Base-by-base conservation (phyloP, 2,888 invertebrate species). In the Synergus umbraculus region DNA sequence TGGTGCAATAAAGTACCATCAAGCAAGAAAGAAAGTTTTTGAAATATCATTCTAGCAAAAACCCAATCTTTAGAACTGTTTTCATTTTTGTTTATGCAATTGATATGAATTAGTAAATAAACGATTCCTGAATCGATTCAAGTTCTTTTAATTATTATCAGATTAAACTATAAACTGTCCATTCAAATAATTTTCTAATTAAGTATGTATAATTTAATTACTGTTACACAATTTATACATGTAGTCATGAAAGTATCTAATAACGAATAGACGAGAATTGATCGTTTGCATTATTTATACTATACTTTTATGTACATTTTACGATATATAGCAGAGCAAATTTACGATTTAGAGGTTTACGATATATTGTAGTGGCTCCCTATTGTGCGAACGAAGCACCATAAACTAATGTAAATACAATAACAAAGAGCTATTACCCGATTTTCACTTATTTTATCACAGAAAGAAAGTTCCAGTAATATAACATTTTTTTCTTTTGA, bases 1-100 rank as follows among this genome's bases (percentile, higher is more conserved):
- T 54, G n/a, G 54, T 73, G 41, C 73, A 69, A 49, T 69, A 69
- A 69, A 69, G 69, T 49, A 69, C 29, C 49, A 69, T 69, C 46
- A 69, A 69, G 69, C 29, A 49, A 46, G 69, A 69, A 69, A 29
- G 69, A 49, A 69, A 49, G 46, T 46, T 67, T 49, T 49, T 49
- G 49, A 69, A 69, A 49, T 49, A 69, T 49, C 46, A 41, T 69
- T 49, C 15, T 49, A 46, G 69, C 44, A 29, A 69, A 69, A 13
- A 13, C 15, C 65, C 37, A 65, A 41, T 65, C 65, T 41, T 29
- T 29, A 29, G 3, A 29, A 29, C 29, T 29, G 29, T 29, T 29
- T 29, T 29, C 29, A 2, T 29, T 3, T 3, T 29, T 29, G 3
- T 29, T 29, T 29, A 29, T 29, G 29, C 3, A 29, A 29, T 29